Base-by-base conservation (phyloP, 1,140 invertebrate species). In the Heterodera carotae region DNA sequence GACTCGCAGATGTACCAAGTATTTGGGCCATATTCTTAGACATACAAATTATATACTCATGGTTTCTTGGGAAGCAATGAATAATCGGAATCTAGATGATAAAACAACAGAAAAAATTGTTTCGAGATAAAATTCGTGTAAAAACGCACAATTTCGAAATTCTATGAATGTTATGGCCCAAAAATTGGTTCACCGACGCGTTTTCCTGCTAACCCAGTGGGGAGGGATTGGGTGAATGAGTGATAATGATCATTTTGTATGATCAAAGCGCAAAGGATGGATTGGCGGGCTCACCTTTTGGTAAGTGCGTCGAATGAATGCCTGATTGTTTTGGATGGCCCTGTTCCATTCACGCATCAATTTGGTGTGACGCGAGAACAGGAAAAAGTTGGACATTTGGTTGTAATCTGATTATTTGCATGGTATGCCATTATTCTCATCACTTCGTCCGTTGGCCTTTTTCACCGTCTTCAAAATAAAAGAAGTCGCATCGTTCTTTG, bases 401-500 rank as follows among this genome's bases (percentile, higher is more conserved):
- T 79, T 79, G 66, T 83, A 39, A 15, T 82, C 81, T 81, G 27
- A 66, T 56, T 10, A 25, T 34, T 0, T 6, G 31, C 2, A 79
- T 18, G 31, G 36, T n/a, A 15, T 74, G 67, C n/a, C 7, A 1
- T 76, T 27, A 15, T 33, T 69, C 22, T 18, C 34, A 34, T 77
- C 33, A 7, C 15, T 22, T 31, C 31, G 12, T 43, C 18, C 48
- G 48, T 29, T 33, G 22, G 59, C 53, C 15, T 66, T 2, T 36
- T 60, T 34, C 22, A 84, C 81, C 82, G 69, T 82, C 81, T 31
- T 68, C 68, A 76, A 72, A 77, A 68, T 82, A 82, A 56, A 70
- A 80, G 48, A 81, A 69, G 70, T 84, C 76, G 64, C 81, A 82
- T 36, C 81, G 27, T 66, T 84, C 82, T 29, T 74, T 70, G 64